Conservation (phyloP, 2,113 vertebrate species). For the Coryphaenoides rupestris region DNA sequence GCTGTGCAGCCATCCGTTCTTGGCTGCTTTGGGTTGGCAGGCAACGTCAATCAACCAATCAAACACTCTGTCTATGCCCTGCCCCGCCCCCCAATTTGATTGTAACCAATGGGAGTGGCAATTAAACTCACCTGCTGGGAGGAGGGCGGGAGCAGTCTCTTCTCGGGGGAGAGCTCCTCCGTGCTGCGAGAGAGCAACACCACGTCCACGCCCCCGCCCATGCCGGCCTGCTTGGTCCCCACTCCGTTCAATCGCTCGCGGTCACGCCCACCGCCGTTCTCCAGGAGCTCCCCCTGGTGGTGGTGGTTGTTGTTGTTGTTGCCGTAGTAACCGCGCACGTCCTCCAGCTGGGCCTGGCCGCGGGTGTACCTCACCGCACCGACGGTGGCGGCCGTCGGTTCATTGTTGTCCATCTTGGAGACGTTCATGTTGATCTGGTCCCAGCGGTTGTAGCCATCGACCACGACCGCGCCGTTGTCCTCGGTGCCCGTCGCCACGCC, state of each 20-base stretch:
- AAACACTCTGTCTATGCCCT: no score
- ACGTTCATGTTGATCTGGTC: slow-evolving; percentile 95
- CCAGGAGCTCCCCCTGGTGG: slow-evolving; percentile 72
- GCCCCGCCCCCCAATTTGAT: no score
- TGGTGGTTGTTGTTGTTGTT: slow-evolving; percentile 68
- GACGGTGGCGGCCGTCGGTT: slow-evolving; percentile 60
- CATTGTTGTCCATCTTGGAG: slow-evolving; percentile 76
- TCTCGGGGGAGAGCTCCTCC: slow-evolving; percentile 90
- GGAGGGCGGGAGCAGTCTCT: slow-evolving; percentile 63
- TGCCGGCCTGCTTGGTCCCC: slow-evolving; percentile 64
- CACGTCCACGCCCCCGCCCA: no score
- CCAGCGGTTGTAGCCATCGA: slow-evolving; percentile 78
- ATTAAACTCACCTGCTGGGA: no score
- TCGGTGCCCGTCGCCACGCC: slow-evolving; percentile 52
- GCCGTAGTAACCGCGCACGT: neutral
- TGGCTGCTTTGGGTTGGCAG: no score
- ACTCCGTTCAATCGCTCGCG: slow-evolving; percentile 72
- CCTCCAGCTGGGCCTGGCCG: neutral
- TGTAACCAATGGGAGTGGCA: no score
- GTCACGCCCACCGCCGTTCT: slow-evolving; percentile 80
- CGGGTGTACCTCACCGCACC: slow-evolving; percentile 54
- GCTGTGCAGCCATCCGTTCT: no score
- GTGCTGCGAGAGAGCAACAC: slow-evolving; percentile 86
- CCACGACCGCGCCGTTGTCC: slow-evolving; percentile 65
- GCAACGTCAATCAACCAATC: no score